phyloP scores from a whole-genome alignment of 2,113 vertebrate genomes.

The Morone chrysops region DNA sequence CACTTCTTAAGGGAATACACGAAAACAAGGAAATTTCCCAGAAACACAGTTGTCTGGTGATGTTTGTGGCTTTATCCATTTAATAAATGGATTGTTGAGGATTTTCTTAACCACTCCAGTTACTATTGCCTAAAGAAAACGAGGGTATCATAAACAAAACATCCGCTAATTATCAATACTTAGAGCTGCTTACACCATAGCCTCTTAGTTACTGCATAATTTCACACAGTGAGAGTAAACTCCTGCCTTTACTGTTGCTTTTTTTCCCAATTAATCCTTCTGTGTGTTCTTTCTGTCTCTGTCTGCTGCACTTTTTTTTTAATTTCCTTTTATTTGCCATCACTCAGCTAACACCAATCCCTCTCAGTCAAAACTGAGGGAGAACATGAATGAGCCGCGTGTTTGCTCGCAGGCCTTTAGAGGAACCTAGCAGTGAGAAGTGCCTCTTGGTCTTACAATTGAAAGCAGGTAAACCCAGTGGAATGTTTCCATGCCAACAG shows the following conservation, averaged over 20 bases:
- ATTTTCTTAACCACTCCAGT: slow-evolving; percentile 2
- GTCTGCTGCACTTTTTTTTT: background rate
- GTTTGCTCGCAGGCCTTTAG: slow-evolving; percentile 58
- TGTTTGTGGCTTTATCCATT: slow-evolving; percentile 29
- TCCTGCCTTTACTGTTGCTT: slow-evolving; percentile 5
- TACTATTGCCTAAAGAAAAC: slow-evolving; percentile 4
- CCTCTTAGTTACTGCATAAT: slow-evolving; percentile 26
- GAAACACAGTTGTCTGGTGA: slow-evolving; percentile 4
- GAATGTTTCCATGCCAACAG: slow-evolving; percentile 83
- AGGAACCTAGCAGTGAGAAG: slow-evolving; percentile 55
- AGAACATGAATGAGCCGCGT: slow-evolving; percentile 35
- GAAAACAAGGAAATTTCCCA: slow-evolving; percentile 2
- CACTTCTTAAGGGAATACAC: slow-evolving; percentile 22
- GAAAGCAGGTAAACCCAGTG: slow-evolving; percentile 70
- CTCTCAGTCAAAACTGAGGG: slow-evolving; percentile 30
- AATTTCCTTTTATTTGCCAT: slow-evolving; percentile 17
- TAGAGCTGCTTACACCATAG: slow-evolving; percentile 23
- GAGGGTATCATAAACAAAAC: slow-evolving; percentile 12
- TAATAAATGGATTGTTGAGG: slow-evolving; percentile 11
- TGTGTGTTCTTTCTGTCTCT: slow-evolving; percentile 17
- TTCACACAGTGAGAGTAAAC: slow-evolving; percentile 28
- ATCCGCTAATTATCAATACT: slow-evolving; percentile 25
- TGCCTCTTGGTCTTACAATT: slow-evolving; percentile 59
- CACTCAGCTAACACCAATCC: slow-evolving; percentile 23
- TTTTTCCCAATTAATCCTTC: slow-evolving; percentile 22